phyloP scores from a whole-genome alignment of 1,140 invertebrate genomes.

The Amyelois transitella region DNA sequence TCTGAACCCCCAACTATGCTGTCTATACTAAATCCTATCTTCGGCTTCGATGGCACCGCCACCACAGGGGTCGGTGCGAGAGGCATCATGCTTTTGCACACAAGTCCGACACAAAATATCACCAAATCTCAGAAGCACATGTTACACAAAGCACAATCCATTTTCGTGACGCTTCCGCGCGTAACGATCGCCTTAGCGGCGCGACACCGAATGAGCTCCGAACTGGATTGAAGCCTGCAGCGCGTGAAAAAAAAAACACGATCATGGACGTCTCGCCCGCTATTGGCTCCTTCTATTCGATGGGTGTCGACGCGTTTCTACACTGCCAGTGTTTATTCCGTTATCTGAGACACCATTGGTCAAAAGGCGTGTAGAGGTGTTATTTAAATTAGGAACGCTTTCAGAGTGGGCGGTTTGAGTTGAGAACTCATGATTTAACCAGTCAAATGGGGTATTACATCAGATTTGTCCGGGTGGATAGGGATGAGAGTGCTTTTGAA shows the following conservation, averaged over 20 bases:
- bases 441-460: slow-evolving; percentile 38
- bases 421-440: slow-evolving; percentile 49
- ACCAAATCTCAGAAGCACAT: slow-evolving; percentile 61
- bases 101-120: slow-evolving; percentile 56
- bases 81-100: slow-evolving; percentile 84
- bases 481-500: slow-evolving; percentile 31
- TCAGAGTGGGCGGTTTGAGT: slow-evolving; percentile 50
- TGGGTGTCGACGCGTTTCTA: slow-evolving; percentile 31
- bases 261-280: slow-evolving; percentile 40
- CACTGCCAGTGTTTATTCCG: slow-evolving; percentile 37
- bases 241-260: slow-evolving; percentile 40
- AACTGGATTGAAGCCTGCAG: slow-evolving; percentile 24
- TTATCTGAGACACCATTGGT: slow-evolving; percentile 35
- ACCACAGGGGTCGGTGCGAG: slow-evolving; percentile 90
- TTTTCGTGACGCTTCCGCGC: slow-evolving; percentile 51
- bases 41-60: slow-evolving; percentile 89
- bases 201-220: slow-evolving; percentile 62
- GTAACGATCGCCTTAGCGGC: slow-evolving; percentile 65
- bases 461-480: slow-evolving; percentile 21
- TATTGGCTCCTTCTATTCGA: slow-evolving; percentile 39
- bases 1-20: slow-evolving; percentile 88
- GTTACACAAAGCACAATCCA: slow-evolving; percentile 65
- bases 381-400: slow-evolving; percentile 61
- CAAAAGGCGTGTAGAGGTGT: slow-evolving; percentile 32
- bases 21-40: slow-evolving; percentile 96